Base-by-base conservation (phyloP, 2,888 invertebrate species). In the Drosophila recens region DNA sequence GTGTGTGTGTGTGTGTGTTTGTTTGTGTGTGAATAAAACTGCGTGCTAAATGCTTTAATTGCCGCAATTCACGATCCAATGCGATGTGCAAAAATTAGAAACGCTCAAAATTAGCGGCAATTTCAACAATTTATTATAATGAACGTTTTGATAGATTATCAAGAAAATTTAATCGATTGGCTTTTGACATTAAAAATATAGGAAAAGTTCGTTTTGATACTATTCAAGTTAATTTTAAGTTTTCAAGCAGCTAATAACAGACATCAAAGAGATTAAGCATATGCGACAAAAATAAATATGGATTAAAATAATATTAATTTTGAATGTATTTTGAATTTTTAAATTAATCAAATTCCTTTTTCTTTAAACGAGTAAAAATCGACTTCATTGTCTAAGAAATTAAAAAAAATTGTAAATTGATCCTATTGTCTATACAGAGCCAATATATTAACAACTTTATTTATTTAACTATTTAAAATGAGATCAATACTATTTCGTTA, bases 1-100 rank as follows among this genome's bases (percentile, higher is more conserved):
- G 10, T 52, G 36, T 17, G 38, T 57, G 10, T 23, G 23, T 23
- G 4, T 53, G 8, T 48, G 3, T 23, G 4, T 53, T 4, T 48
- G 3, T 61, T n/a, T 58, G 51, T 61, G 46, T 66, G 48, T 54
- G 75, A 75, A 67, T 59, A 27, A 45, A 81, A 85, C 71, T 79
- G 88, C 83, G 86, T 85, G 86, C 59, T 80, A 80, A 87, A 84
- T 87, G 72, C 59, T 75, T 79, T 80, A 87, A 84, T 84, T 84
- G 88, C 77, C 63, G 63, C 82, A 77, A 80, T 85, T 82, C 84
- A 82, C 65, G 61, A 73, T 30, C 59, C 42, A 54, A 67, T 40
- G 63, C 52, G 49, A 72, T 72, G 75, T 59, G 75, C 80, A 67
- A 71, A 79, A 73, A 75, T 80, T 82, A 40, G 71, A 82, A 77